Percentiles rank a stretch among this genome's conserved stretches.
Conservation (phyloP, 2,888 invertebrate genomes). For the Auanema freiburgensis region DNA sequence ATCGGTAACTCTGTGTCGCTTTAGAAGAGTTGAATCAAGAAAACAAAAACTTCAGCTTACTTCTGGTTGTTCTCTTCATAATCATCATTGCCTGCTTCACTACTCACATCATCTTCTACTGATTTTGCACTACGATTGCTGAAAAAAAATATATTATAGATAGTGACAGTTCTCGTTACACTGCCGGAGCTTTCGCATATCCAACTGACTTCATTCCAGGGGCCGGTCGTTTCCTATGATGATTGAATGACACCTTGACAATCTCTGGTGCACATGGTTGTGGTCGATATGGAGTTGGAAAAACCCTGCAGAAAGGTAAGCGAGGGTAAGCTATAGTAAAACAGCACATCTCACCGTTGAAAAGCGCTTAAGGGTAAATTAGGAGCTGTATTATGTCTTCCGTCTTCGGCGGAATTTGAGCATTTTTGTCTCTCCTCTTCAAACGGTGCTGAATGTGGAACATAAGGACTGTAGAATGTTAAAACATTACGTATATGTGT, state of each 20-base stretch:
- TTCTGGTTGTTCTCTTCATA: conserved; percentile 32
- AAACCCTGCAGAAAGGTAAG: conserved; percentile 20
- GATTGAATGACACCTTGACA: conserved; percentile 38
- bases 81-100: conserved; percentile 18
- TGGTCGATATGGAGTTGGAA: conserved; percentile 33
- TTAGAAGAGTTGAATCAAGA: neutral
- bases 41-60: conserved; percentile 14
- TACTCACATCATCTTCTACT: conserved; percentile 17
- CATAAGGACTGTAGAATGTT: neutral
- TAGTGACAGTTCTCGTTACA: conserved; percentile 3
- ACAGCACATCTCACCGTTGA: conserved; percentile 21
- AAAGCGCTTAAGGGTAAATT: conserved; percentile 42
- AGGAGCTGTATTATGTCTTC: conserved; percentile 6
- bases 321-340: too few species aligned
- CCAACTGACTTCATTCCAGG: conserved; percentile 2
- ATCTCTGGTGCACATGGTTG: conserved; percentile 30
- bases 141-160: neutral
- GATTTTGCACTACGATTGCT: neutral
- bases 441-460: conserved; percentile 26
- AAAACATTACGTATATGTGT: conserved; percentile 32
- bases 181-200: neutral
- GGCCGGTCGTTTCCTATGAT: conserved; percentile 24
- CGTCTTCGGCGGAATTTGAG: conserved; percentile 9
- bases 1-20: conserved; percentile 26
- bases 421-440: conserved; percentile 28